Base-by-base conservation (phyloP, 2,797 vertebrate genomes). In the Mormyrops boulengeri region DNA sequence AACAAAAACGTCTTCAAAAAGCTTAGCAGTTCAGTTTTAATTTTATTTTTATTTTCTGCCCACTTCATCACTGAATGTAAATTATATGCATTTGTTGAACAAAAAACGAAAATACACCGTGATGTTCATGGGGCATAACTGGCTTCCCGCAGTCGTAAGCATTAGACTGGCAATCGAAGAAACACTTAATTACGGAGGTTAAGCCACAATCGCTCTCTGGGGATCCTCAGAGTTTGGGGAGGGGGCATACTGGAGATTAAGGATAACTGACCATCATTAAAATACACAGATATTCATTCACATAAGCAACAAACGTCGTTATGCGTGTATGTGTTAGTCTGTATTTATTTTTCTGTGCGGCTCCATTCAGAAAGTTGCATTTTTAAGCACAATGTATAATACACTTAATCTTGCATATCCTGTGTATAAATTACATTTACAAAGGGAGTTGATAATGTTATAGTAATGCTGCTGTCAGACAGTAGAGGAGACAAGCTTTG, bases 121-220 rank as follows among this genome's bases (percentile, higher is more conserved):
- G 6, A 41, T 84, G 38, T 62, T 62, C 14, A 85, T 30, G 62
- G 77, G 22, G 9, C 88, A 80, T 41, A 47, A 62, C 50, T 84
- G 88, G 88, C 57, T 87, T 19, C 60, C 89, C 84, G 77, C 90
- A 88, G 90, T 73, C 73, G n/a, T 82, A 55, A 86, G 89, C 85
- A 85, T 69, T 88, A 62, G 88, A 52, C 82, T 12, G 44, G 90
- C 69, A 91, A 91, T 88, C 85, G 26, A 86, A 92, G 89, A 88
- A 12, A 44, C 90, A 90, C 89, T 91, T 89, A 90, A 91, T 91
- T 89, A 91, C 88, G 53, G 90, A 89, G 88, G 77, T 85, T 89
- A 60, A 85, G 84, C 77, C 85, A 22, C 88, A 88, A 91, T 90
- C 88, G 55, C 80, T 88, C 91, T 90, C 90, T 80, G 11, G 91